phyloP scores from a whole-genome alignment of 2,113 vertebrate genomes.

The Pleuronectes platessa region DNA sequence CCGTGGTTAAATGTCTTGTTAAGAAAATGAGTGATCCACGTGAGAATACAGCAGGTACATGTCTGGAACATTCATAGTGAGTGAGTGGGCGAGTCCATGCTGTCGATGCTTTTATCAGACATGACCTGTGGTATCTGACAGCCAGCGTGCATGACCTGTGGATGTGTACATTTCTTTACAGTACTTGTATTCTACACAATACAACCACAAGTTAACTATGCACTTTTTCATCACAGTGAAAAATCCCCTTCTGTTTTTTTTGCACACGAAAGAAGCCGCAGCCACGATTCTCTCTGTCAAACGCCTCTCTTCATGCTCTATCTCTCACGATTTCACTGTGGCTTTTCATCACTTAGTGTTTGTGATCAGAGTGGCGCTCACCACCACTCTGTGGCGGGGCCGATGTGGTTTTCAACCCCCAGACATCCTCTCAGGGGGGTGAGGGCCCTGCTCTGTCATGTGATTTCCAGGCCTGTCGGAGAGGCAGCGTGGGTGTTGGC shows the following conservation, averaged over 20 bases:
- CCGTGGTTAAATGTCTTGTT: too few relatives aligned
- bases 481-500: slow-evolving; percentile 52
- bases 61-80: too few relatives aligned
- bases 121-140: too few relatives aligned
- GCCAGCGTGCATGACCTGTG: slow-evolving; percentile 2
- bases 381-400: slow-evolving; percentile 48
- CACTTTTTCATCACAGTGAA: slow-evolving; percentile 3
- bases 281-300: slow-evolving; percentile 17
- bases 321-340: slow-evolving; percentile 49
- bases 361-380: slow-evolving; percentile 49
- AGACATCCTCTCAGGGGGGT: slow-evolving; percentile 38
- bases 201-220: slow-evolving; percentile 25
- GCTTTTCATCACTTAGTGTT: slow-evolving; percentile 55
- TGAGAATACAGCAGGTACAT: too few relatives aligned
- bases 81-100: too few relatives aligned
- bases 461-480: slow-evolving; percentile 54
- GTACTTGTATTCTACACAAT: slow-evolving; percentile 24
- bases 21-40: too few relatives aligned
- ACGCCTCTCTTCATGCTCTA: slow-evolving; percentile 7
- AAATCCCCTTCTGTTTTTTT: slow-evolving; percentile 35
- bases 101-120: too few relatives aligned
- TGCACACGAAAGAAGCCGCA: slow-evolving; percentile 20
- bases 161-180: neutral
- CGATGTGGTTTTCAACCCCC: slow-evolving; percentile 61
- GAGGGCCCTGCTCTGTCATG: slow-evolving; percentile 37